Percentiles rank a stretch among this genome's conserved stretches.
phyloP scores from a whole-genome alignment of 2,113 vertebrate species.

The Xiphophorus couchianus region DNA sequence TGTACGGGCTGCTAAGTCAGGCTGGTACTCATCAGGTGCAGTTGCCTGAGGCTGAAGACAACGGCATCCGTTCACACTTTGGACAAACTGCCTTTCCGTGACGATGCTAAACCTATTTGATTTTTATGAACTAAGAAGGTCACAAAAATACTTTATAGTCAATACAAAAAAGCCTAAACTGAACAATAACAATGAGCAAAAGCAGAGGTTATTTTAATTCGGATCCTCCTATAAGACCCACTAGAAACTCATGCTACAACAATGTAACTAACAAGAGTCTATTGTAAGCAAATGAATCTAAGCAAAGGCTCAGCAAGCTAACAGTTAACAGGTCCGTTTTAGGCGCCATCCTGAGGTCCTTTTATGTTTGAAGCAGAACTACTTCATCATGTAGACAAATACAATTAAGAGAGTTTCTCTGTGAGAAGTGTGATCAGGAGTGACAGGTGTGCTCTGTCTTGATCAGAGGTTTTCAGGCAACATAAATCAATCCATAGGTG shows the following conservation, averaged over 20 bases:
- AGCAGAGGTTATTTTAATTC: conserved; percentile 19
- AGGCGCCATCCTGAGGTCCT: conserved; percentile 36
- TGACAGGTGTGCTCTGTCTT: conserved; percentile 68
- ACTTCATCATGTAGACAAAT: conserved; percentile 74
- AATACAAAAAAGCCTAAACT: conserved; percentile 12
- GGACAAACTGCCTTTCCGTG: conserved; percentile 58
- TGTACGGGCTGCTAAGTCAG: conserved; percentile 64
- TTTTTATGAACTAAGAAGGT: conserved; percentile 46
- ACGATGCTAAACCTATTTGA: conserved; percentile 55
- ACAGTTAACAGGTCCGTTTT: conserved; percentile 27
- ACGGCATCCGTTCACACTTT: conserved; percentile 61
- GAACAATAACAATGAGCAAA: conserved; percentile 8
- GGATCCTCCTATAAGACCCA: neutral
- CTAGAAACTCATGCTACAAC: neutral
- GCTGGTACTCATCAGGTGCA: conserved; percentile 63
- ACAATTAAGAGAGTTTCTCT: conserved; percentile 62
- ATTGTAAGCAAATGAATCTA: conserved; percentile 6
- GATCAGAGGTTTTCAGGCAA: conserved; percentile 66
- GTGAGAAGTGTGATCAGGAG: conserved; percentile 63
- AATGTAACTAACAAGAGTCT: neutral
- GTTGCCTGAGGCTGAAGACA: conserved; percentile 66
- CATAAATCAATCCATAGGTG: conserved; percentile 70
- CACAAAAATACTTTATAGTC: conserved; percentile 19
- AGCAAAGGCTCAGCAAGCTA: conserved; percentile 22
- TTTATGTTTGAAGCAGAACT: conserved; percentile 61